These are phyloP conservation scores for Azorinus chamasolen DNA, from an alignment of 2,888 invertebrate species.

Conservation along the genomic window DNA sequence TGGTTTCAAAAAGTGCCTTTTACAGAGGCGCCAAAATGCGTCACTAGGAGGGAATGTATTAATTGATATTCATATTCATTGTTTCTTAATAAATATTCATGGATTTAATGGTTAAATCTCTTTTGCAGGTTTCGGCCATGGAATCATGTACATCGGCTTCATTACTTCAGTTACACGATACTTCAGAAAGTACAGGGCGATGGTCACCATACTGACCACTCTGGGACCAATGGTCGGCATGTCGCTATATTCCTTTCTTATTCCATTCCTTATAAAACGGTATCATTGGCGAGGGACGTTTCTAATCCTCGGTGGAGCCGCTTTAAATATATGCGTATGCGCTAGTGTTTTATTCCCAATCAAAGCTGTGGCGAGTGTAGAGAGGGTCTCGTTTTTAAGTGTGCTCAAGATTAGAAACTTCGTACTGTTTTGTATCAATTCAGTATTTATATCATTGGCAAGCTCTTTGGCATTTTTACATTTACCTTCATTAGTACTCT, in stretches of 20 bases:
- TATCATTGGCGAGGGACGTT: conserved; percentile 40
- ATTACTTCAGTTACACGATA: conserved; percentile 46
- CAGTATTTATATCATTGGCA: conserved; percentile 33
- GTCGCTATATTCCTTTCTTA: conserved; percentile 43
- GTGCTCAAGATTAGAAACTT: conserved; percentile 32
- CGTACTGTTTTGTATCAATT: conserved; percentile 36
- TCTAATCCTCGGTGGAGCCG: conserved; percentile 45
- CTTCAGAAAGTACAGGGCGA: conserved; percentile 41
- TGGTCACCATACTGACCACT: conserved; percentile 43
- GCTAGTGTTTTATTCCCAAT: conserved; percentile 42
- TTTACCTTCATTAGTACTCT: conserved; percentile 44
- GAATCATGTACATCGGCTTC: conserved; percentile 46
- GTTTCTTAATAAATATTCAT: no score
- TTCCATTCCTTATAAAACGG: conserved; percentile 28
- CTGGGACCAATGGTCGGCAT: conserved; percentile 53
- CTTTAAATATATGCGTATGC: conserved; percentile 39
- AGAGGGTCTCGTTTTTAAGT: conserved; percentile 16
- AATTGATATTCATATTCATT: no score
- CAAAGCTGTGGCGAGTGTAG: background rate
- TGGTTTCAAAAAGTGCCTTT: no score
- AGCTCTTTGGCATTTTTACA: conserved; percentile 45
- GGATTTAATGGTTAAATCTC: no score
- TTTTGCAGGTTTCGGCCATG: conserved; percentile 51
- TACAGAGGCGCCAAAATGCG: no score
- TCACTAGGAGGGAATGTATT: no score